Conservation (phyloP, 2,113 vertebrate genomes). For the Eidolon helvum region DNA sequence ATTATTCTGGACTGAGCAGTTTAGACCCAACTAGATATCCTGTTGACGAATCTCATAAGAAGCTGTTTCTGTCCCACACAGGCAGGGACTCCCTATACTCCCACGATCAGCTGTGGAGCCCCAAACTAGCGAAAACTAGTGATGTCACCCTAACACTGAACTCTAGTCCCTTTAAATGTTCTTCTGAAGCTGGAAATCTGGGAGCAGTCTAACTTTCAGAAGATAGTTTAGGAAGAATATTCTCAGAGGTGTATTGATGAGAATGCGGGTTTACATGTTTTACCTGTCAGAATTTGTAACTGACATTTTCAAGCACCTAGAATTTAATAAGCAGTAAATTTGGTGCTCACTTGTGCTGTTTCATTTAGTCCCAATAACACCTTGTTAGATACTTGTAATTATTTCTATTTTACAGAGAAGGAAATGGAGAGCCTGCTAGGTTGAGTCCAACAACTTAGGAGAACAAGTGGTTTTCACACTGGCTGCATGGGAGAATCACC, state of each 20-base stretch:
- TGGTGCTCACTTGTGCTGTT: background rate
- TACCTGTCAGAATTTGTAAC: background rate
- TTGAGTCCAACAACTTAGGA: background rate
- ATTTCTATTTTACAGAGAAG: background rate
- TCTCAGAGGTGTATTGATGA: background rate
- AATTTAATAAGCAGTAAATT: background rate
- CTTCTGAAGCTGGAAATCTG: background rate
- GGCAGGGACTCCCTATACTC: conserved; percentile 28
- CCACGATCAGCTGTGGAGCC: conserved; percentile 1
- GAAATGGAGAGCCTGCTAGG: background rate
- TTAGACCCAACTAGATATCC: background rate
- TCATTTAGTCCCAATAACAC: background rate
- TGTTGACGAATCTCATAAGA: conserved; percentile 41
- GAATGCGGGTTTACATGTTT: background rate
- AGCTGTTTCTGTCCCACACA: conserved; percentile 62
- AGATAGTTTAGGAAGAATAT: background rate
- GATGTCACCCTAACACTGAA: background rate
- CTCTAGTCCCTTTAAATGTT: background rate
- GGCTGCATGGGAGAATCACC: background rate
- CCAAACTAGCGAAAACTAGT: background rate
- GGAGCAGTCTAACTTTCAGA: background rate
- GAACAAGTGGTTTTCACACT: background rate
- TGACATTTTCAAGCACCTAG: background rate
- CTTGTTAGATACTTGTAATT: background rate
- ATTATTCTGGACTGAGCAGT: conserved; percentile 48